Conservation (phyloP, 1,140 invertebrate species). For the Armadillidium nasatum region DNA sequence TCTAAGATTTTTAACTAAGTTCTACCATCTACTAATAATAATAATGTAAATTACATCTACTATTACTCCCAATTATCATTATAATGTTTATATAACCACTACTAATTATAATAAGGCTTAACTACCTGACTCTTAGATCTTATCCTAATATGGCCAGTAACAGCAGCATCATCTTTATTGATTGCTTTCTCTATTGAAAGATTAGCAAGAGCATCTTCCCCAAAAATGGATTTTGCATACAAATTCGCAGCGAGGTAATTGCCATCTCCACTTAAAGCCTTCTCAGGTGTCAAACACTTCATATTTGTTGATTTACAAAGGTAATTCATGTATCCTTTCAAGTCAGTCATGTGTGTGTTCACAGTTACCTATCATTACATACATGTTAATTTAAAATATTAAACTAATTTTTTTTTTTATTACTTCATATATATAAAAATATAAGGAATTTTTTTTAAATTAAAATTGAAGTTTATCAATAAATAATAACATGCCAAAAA, state of each 20-base stretch:
- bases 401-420: slow-evolving; percentile 8
- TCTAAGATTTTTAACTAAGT: too few relatives aligned
- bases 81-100: too few relatives aligned
- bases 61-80: too few relatives aligned
- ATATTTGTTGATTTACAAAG: slow-evolving; percentile 94
- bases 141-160: slow-evolving; percentile 94
- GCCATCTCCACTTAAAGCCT: slow-evolving; percentile 90
- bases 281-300: slow-evolving; percentile 95
- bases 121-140: slow-evolving; percentile 92
- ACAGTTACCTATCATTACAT: slow-evolving; percentile 68
- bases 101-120: too few relatives aligned
- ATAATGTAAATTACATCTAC: too few relatives aligned
- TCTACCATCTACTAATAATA: too few relatives aligned
- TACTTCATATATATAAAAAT: neutral
- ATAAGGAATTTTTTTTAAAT: neutral
- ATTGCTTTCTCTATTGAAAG: slow-evolving; percentile 94
- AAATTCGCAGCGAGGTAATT: slow-evolving; percentile 99
- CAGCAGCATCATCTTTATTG: slow-evolving; percentile 76
- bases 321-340: slow-evolving; percentile 88
- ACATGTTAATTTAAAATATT: slow-evolving; percentile 12
- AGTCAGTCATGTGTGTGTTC: slow-evolving; percentile 86
- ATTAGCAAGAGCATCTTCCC: slow-evolving; percentile 97
- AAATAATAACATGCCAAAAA: too few relatives aligned
- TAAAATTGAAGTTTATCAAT: too few relatives aligned
- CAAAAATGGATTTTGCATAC: slow-evolving; percentile 98